A percentile compares a stretch with the other conserved stretches of the same genome.
Evolutionary conservation across 2,113 vertebrate species (phyloP).

Genomic region (Turnix velox): DNA sequence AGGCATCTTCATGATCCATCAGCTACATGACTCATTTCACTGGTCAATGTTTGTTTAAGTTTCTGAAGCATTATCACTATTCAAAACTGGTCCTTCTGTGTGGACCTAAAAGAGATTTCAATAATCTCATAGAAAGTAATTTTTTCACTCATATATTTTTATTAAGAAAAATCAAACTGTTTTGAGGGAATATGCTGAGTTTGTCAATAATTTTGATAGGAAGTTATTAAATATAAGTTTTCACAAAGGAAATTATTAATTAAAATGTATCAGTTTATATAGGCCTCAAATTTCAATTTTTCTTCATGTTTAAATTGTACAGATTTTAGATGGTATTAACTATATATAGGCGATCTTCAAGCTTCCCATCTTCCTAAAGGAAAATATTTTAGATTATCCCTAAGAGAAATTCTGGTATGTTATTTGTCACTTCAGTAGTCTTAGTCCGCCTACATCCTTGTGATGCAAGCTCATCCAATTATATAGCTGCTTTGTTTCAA

Average conservation of each 20-base stretch:
- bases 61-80: background rate
- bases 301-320: background rate
- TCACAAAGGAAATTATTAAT: background rate
- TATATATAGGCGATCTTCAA: background rate
- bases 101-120: background rate
- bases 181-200: background rate
- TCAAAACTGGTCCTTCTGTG: rapidly evolving
- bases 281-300: background rate
- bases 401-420: background rate
- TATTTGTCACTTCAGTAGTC: background rate
- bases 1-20: background rate
- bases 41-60: rapidly evolving
- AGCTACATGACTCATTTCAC: background rate
- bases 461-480: background rate
- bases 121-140: background rate
- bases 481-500: background rate
- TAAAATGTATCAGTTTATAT: background rate
- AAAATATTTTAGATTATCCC: background rate
- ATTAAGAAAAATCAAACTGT: background rate
- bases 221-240: background rate
- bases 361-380: background rate
- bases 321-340: background rate
- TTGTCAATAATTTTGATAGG: background rate
- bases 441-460: background rate
- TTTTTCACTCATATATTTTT: background rate